Evolutionary conservation across 2,113 vertebrate genomes (phyloP).

Genomic region (Drymodes brunneopygia): DNA sequence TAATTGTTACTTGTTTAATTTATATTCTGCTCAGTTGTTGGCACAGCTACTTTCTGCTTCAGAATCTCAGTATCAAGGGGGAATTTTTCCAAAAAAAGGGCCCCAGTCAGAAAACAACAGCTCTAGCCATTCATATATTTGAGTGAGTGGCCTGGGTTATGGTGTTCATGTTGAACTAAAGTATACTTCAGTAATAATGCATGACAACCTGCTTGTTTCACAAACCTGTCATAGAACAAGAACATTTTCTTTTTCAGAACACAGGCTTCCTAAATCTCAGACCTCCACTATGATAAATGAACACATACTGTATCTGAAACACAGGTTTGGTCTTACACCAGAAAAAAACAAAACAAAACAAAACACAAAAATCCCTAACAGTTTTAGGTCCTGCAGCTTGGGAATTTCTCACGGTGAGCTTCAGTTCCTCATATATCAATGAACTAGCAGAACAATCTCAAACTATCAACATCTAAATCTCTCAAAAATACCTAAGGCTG

Average conservation of each 20-base stretch:
- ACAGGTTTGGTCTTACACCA: not conserved
- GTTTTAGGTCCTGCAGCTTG: not conserved
- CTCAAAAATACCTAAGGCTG: not conserved
- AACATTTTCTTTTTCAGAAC: not conserved
- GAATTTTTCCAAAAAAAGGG: not conserved
- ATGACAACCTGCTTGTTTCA: not conserved
- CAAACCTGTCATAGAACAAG: not conserved
- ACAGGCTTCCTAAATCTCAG: not conserved
- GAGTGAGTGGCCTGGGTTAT: not conserved
- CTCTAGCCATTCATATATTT: not conserved
- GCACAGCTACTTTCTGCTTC: not conserved
- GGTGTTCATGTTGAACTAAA: not conserved
- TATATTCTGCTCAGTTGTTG: not conserved
- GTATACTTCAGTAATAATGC: not conserved
- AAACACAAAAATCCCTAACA: not conserved
- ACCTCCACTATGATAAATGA: not conserved
- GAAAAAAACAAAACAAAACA: not conserved
- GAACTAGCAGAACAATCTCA: not conserved
- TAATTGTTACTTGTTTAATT: not conserved
- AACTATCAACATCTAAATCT: not conserved
- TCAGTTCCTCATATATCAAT: not conserved
- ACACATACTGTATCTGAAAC: not conserved
- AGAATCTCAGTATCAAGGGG: not conserved
- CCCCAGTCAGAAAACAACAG: not conserved
- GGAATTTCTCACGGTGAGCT: not conserved